These are phyloP conservation scores for Bradypodion pumilum DNA, from an alignment of 2,797 vertebrate genomes.

Conservation along the genomic window DNA sequence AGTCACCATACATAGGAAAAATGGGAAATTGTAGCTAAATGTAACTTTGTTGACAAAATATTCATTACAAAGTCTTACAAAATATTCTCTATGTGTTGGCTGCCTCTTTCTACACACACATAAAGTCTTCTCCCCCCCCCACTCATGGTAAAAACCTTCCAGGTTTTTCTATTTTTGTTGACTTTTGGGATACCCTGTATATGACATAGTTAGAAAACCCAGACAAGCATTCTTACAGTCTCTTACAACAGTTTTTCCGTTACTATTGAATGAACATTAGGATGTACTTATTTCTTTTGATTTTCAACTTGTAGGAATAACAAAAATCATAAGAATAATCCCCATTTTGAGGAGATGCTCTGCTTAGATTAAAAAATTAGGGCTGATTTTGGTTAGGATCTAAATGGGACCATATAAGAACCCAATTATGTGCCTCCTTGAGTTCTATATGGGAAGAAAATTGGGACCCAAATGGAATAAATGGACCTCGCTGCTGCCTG, in stretches of 20 bases:
- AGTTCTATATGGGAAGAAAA: neutral
- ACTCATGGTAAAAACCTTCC: too few relatives aligned
- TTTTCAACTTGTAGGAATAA: neutral
- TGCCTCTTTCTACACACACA: too few relatives aligned
- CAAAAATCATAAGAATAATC: neutral
- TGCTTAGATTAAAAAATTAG: neutral
- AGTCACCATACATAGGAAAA: too few relatives aligned
- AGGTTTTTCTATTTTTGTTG: too few relatives aligned
- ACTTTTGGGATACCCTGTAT: too few relatives aligned
- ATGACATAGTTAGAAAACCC: neutral
- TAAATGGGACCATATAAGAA: neutral
- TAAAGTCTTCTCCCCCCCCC: too few relatives aligned
- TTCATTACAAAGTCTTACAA: too few relatives aligned
- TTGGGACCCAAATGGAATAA: neutral
- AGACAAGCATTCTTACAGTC: neutral
- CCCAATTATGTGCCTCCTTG: neutral
- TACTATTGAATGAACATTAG: neutral
- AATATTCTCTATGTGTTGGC: too few relatives aligned
- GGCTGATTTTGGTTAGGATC: too few relatives aligned
- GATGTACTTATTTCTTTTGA: neutral
- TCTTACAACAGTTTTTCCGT: neutral
- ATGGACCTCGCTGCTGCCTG: too few relatives aligned
- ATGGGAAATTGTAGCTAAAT: too few relatives aligned
- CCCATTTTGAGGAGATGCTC: neutral
- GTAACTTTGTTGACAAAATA: too few relatives aligned